Evolutionary conservation across 1,140 invertebrate genomes (phyloP).

Genomic region (Cotesia vestalis): DNA sequence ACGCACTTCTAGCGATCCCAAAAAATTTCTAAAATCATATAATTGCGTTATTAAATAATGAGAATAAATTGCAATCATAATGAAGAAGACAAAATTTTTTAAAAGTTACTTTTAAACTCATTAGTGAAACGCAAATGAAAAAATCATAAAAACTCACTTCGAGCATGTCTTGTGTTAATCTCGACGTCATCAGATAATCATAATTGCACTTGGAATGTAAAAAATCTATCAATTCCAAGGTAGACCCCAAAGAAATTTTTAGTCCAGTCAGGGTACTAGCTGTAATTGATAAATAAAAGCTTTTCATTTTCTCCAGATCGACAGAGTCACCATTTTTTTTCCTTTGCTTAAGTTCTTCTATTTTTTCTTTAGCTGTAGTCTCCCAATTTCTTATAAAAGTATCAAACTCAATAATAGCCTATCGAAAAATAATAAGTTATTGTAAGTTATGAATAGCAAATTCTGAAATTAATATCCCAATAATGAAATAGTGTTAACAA

Average conservation of each 20-base stretch:
- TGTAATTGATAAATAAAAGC: neutral
- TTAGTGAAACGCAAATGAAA: too few relatives aligned
- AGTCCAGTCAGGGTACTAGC: constrained; percentile 20
- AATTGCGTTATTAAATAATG: too few relatives aligned
- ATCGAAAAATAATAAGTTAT: neutral
- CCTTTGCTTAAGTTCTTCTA: too few relatives aligned
- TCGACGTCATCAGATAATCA: constrained; percentile 25
- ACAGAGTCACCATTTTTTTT: too few relatives aligned
- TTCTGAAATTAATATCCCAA: too few relatives aligned
- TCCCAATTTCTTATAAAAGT: neutral
- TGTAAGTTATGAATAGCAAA: neutral
- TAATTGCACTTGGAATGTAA: constrained; percentile 17
- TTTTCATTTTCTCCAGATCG: neutral
- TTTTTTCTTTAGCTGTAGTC: neutral
- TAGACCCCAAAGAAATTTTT: constrained; percentile 17
- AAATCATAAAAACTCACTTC: constrained; percentile 11
- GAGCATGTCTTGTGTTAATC: constrained; percentile 31
- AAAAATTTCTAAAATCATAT: neutral
- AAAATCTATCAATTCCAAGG: constrained; percentile 27
- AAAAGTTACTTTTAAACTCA: too few relatives aligned
- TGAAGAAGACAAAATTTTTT: neutral
- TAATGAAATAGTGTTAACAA: too few relatives aligned
- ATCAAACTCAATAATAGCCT: neutral
- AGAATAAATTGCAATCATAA: too few relatives aligned
- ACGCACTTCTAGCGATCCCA: constrained; percentile 13